Evolutionary conservation across 1,140 invertebrate genomes (phyloP).

Genomic region (Lepidurus packardi): DNA sequence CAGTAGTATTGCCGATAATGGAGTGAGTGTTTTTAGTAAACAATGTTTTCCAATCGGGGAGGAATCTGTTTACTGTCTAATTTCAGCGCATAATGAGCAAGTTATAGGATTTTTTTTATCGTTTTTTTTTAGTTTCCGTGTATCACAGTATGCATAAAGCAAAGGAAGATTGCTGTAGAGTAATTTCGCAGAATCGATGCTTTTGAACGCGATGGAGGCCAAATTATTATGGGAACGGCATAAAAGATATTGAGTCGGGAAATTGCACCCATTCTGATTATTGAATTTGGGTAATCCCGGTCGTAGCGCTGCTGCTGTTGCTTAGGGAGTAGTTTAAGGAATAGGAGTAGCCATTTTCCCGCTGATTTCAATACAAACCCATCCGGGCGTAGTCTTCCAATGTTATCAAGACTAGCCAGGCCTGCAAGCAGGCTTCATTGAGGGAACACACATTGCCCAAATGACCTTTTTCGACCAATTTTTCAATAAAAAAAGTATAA

Average conservation of each 20-base stretch:
- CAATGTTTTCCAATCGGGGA: no score
- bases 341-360: background rate
- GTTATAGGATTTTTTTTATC: no score
- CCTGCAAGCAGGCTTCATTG: background rate
- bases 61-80: no score
- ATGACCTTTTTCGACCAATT: background rate
- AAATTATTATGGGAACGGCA: background rate
- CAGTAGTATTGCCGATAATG: no score
- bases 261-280: background rate
- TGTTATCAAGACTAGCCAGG: conserved; percentile 5
- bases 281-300: background rate
- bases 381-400: background rate
- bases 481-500: background rate
- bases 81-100: no score
- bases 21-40: no score
- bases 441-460: background rate
- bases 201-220: background rate
- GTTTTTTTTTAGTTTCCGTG: no score
- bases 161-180: no score
- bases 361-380: background rate
- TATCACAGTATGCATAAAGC: no score
- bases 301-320: background rate
- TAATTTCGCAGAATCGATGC: no score
- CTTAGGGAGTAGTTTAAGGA: background rate
- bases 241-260: background rate